Conservation (phyloP, 2,113 vertebrate genomes). For the Pseudorectes ferrugineus region DNA sequence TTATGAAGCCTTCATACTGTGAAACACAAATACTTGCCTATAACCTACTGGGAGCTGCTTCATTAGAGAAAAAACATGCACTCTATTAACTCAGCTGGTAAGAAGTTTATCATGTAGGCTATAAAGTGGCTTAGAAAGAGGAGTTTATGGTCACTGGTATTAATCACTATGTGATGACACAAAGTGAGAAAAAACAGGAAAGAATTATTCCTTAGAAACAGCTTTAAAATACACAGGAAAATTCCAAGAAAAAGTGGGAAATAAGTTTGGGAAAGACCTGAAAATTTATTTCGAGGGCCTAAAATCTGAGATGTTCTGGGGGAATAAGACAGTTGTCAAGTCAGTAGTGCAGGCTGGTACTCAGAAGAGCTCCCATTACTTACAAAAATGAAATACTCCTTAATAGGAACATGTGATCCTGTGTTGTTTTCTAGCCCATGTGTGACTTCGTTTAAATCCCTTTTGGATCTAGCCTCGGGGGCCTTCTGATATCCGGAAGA, state of each 20-base stretch:
- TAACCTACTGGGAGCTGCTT: background rate
- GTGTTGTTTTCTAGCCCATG: background rate
- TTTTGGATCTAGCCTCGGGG: background rate
- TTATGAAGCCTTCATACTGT: background rate
- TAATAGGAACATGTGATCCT: background rate
- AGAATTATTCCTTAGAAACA: background rate
- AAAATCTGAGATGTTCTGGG: background rate
- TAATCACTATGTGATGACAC: background rate
- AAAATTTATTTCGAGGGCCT: background rate
- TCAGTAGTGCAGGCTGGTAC: background rate
- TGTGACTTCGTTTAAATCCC: background rate
- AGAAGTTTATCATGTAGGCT: background rate
- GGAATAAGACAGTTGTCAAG: background rate
- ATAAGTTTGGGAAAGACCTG: background rate
- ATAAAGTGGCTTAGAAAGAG: background rate
- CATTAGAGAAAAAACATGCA: background rate
- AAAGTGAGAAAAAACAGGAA: background rate
- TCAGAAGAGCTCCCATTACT: background rate
- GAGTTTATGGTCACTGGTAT: background rate
- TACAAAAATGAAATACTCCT: background rate
- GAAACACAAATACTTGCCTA: background rate
- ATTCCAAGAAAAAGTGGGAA: background rate
- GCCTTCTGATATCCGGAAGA: background rate
- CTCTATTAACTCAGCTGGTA: background rate
- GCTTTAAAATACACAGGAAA: background rate